Percentiles rank a stretch among this genome's conserved stretches.
Conservation (phyloP, 2,113 vertebrate species). For the Gymnocephalus cernua region DNA sequence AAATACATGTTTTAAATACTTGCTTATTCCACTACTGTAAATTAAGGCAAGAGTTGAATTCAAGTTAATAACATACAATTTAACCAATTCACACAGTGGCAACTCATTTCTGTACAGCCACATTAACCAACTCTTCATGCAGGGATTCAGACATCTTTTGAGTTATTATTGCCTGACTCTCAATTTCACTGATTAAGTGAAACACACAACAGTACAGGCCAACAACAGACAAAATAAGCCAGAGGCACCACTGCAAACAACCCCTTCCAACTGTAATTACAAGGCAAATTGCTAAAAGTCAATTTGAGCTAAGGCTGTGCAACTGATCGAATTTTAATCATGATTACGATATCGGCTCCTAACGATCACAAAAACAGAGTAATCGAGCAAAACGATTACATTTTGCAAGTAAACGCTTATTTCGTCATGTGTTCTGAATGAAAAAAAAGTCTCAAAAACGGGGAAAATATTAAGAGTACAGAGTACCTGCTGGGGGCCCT, state of each 20-base stretch:
- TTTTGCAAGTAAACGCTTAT: too few relatives aligned
- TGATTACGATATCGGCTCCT: too few relatives aligned
- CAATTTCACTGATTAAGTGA: neutral
- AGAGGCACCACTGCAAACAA: neutral
- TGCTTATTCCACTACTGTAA: neutral
- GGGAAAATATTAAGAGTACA: too few relatives aligned
- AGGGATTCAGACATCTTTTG: neutral
- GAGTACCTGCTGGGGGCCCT: conserved; percentile 95
- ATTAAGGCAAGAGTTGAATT: neutral
- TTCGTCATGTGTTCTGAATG: too few relatives aligned
- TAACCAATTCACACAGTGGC: neutral
- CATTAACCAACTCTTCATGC: neutral
- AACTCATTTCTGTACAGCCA: neutral
- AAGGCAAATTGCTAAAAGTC: neutral
- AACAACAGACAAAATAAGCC: conserved; percentile 15
- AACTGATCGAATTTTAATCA: too few relatives aligned
- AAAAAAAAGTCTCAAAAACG: too few relatives aligned
- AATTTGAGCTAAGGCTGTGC: neutral
- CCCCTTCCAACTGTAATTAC: conserved; percentile 23
- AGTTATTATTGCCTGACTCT: too few relatives aligned
- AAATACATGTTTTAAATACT: neutral
- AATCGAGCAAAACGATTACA: too few relatives aligned
- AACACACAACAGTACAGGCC: conserved; percentile 1
- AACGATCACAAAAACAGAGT: too few relatives aligned
- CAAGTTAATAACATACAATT: neutral